A percentile compares a stretch with the other conserved stretches of the same genome.
phyloP scores from a whole-genome alignment of 2,797 vertebrate species.

The Chromobotia macracanthus region DNA sequence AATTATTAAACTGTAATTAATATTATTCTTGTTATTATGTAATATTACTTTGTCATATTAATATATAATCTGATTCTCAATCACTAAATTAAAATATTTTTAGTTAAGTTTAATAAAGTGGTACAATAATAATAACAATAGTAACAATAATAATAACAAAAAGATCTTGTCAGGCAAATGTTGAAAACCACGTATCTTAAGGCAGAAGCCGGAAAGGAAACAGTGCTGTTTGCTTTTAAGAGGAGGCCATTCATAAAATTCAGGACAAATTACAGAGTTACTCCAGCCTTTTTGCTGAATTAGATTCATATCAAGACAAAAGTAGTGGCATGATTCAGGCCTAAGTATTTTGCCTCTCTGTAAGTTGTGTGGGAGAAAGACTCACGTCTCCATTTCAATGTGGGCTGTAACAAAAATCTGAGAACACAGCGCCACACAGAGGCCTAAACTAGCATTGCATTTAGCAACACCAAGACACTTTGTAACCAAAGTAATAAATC shows the following conservation, averaged over 20 bases:
- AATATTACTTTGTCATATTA: background rate
- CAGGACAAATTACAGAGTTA: conserved; percentile 63
- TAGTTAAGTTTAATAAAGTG: no score
- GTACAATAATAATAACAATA: background rate
- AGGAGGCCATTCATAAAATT: conserved; percentile 73
- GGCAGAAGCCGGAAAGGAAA: conserved; percentile 48
- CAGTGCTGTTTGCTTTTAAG: conserved; percentile 66
- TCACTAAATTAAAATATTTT: no score
- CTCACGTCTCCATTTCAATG: conserved; percentile 20
- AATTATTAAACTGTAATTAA: no score
- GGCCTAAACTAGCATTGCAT: conserved; percentile 58
- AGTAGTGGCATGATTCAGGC: conserved; percentile 65
- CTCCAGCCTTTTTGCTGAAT: conserved; percentile 62
- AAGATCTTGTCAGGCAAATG: background rate
- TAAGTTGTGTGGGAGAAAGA: conserved; percentile 39
- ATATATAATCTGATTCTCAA: no score
- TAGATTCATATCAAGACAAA: conserved; percentile 74
- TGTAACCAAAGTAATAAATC: conserved; percentile 52
- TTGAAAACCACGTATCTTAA: conserved; percentile 44
- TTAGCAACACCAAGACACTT: conserved; percentile 39
- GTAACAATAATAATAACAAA: conserved; percentile 5
- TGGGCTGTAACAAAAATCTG: conserved; percentile 55
- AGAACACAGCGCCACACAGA: conserved; percentile 77
- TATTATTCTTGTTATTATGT: background rate
- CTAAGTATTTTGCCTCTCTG: conserved; percentile 60